Conservation (phyloP, 2,888 invertebrate species). For the Erpobdella octoculata region DNA sequence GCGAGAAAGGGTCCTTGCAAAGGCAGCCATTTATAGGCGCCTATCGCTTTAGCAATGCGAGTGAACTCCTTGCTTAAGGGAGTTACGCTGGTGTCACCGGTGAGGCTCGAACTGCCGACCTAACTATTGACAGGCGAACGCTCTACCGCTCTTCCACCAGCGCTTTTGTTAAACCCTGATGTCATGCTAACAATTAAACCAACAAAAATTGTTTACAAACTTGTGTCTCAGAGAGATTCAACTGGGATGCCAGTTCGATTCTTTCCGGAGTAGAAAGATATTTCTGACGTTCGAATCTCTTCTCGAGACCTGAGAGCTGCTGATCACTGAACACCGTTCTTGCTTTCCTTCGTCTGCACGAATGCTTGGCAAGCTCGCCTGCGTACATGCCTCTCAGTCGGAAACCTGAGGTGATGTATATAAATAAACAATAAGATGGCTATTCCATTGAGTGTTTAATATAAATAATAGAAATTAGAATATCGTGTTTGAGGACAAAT, state of each 20-base stretch:
- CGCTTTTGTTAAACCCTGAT: too few relatives aligned
- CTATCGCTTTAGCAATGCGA: too few relatives aligned
- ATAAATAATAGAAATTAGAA: neutral
- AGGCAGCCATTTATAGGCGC: too few relatives aligned
- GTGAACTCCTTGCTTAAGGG: too few relatives aligned
- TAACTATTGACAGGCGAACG: too few relatives aligned
- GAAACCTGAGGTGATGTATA: constrained; percentile 29
- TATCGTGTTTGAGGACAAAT: too few relatives aligned
- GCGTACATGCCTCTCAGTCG: constrained; percentile 44
- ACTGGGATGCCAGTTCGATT: constrained; percentile 82
- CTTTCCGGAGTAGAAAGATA: constrained; percentile 92
- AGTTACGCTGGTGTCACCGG: too few relatives aligned
- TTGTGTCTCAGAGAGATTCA: constrained; percentile 84
- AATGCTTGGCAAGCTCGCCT: constrained; percentile 68
- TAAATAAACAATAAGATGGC: neutral
- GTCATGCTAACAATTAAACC: too few relatives aligned
- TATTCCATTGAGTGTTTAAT: neutral
- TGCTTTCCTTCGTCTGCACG: constrained; percentile 85
- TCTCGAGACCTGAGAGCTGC: constrained; percentile 72
- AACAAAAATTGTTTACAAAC: too few relatives aligned
- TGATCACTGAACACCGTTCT: constrained; percentile 73
- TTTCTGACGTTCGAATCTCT: constrained; percentile 80
- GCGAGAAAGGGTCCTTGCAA: too few relatives aligned
- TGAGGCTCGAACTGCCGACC: too few relatives aligned
- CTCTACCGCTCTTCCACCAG: too few relatives aligned